These are phyloP conservation scores for Leptonema lineaticorne DNA, from an alignment of 1,140 invertebrate species.

Conservation along the genomic window DNA sequence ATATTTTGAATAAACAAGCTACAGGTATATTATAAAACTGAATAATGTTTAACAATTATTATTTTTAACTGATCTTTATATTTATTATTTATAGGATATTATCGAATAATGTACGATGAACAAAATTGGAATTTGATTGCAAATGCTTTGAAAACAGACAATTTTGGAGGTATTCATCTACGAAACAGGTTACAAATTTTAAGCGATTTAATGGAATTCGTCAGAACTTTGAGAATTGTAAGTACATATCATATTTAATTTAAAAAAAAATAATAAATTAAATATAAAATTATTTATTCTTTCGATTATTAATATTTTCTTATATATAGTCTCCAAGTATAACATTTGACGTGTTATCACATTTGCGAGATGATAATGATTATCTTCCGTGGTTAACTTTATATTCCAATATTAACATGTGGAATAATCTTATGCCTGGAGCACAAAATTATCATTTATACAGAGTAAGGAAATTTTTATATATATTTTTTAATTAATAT, in stretches of 20 bases:
- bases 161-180: slow-evolving; percentile 59
- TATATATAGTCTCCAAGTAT: slow-evolving; percentile 46
- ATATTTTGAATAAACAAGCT: slow-evolving; percentile 62
- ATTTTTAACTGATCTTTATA: not conserved
- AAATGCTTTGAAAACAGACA: slow-evolving; percentile 45
- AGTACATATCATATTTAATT: slow-evolving; percentile 17
- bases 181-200: slow-evolving; percentile 77
- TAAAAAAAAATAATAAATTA: not conserved
- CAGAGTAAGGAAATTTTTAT: no score
- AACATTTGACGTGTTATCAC: slow-evolving; percentile 55
- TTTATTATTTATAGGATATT: slow-evolving; percentile 57
- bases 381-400: slow-evolving; percentile 64
- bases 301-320: no score
- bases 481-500: no score
- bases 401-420: slow-evolving; percentile 47
- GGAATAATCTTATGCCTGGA: slow-evolving; percentile 47
- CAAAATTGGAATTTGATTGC: slow-evolving; percentile 56
- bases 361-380: slow-evolving; percentile 59
- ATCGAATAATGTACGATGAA: slow-evolving; percentile 64
- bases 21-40: slow-evolving; percentile 50
- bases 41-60: not conserved
- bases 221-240: slow-evolving; percentile 58
- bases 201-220: slow-evolving; percentile 72
- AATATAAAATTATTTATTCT: not conserved
- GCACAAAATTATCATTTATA: slow-evolving; percentile 28